These are phyloP conservation scores for Rhimphoctona megacephalus DNA, from an alignment of 2,888 invertebrate genomes.

Conservation along the genomic window DNA sequence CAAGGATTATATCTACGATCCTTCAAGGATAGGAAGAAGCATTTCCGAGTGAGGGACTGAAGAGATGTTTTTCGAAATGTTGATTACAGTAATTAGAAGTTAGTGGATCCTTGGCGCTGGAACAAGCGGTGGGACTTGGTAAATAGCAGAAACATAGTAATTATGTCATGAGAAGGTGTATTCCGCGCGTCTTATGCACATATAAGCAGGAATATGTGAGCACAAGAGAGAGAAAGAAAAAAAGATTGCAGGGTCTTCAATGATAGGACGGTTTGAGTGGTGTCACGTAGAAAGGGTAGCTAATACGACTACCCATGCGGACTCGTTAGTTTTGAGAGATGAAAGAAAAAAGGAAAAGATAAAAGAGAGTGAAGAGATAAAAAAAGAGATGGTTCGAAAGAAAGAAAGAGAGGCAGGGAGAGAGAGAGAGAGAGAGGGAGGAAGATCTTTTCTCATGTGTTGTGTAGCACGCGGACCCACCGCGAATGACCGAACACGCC, in stretches of 20 bases:
- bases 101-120: constrained; percentile 23
- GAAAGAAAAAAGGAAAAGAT: background rate
- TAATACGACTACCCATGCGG: constrained; percentile 79
- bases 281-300: constrained; percentile 77
- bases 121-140: constrained; percentile 60
- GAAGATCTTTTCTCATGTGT: constrained; percentile 18
- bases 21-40: background rate
- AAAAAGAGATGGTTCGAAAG: constrained; percentile 2
- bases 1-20: background rate
- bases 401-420: background rate
- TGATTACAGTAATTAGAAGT: constrained; percentile 69
- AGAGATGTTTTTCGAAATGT: constrained; percentile 60
- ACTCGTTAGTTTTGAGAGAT: constrained; percentile 73
- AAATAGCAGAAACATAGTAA: constrained; percentile 75
- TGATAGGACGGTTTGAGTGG: constrained; percentile 50
- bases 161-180: constrained; percentile 66
- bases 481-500: constrained; percentile 75
- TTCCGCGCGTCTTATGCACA: constrained; percentile 26
- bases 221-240: background rate
- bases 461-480: constrained; percentile 57
- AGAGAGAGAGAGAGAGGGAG: constrained; percentile 11
- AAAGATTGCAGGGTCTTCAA: constrained; percentile 57
- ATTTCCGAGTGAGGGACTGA: background rate
- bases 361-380: background rate
- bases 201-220: background rate